Percentiles rank a stretch among this genome's conserved stretches.
phyloP scores from a whole-genome alignment of 2,797 vertebrate species.

The Cossypha dichroa region DNA sequence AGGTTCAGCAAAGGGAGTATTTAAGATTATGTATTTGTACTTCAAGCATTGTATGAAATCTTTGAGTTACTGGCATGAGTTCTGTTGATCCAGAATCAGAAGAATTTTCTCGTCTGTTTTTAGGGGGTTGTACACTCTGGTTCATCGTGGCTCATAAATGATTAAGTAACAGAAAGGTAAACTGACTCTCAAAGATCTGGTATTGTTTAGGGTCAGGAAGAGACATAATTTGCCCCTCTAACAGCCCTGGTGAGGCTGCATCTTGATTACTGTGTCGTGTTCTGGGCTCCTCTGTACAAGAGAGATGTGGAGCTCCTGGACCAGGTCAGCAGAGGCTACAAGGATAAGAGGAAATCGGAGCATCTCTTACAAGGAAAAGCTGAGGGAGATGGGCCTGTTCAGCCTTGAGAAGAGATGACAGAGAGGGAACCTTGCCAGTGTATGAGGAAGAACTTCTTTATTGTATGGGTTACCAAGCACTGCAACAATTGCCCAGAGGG shows the following conservation, averaged over 20 bases:
- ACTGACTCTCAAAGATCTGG: not conserved
- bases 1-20: not conserved
- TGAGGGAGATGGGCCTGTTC: not conserved
- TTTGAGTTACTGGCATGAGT: not conserved
- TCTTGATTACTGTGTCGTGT: not conserved
- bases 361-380: not conserved
- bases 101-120: not conserved
- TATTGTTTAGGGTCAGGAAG: not conserved
- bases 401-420: not conserved
- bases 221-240: not conserved
- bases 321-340: not conserved
- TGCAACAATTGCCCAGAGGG: not conserved
- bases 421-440: not conserved
- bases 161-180: not conserved
- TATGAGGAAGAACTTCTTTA: not conserved
- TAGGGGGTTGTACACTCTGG: not conserved
- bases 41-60: not conserved
- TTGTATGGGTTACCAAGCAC: fast-evolving
- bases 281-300: not conserved
- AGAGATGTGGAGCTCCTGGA: not conserved
- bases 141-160: not conserved
- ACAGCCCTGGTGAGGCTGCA: not conserved
- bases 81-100: not conserved
- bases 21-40: not conserved
- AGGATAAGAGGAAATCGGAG: not conserved